A percentile compares a stretch with the other conserved stretches of the same genome.
Conservation (phyloP, 2,888 invertebrate genomes). For the Drepana falcataria region DNA sequence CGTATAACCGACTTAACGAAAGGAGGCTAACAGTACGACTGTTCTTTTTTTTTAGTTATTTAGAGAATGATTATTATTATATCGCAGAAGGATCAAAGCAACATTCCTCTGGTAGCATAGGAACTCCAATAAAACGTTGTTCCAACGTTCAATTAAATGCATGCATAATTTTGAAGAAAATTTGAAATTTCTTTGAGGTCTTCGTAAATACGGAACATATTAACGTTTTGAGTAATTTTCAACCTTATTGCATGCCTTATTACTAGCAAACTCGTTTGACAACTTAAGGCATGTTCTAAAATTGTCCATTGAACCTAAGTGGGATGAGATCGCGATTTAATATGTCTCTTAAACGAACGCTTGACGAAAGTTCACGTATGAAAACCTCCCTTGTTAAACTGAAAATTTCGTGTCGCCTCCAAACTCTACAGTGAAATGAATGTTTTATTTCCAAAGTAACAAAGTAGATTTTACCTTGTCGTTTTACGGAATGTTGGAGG, state of each 20-base stretch:
- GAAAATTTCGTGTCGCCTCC: conserved; percentile 29
- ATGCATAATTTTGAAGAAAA: too few relatives aligned
- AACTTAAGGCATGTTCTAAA: background rate
- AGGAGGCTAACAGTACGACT: too few relatives aligned
- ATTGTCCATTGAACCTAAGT: background rate
- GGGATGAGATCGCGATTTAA: background rate
- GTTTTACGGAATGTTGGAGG: conserved; percentile 18
- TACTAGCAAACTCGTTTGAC: background rate
- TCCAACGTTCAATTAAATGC: too few relatives aligned
- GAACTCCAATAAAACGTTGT: too few relatives aligned
- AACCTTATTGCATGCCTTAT: background rate
- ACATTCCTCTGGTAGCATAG: too few relatives aligned
- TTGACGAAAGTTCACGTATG: conserved; percentile 9
- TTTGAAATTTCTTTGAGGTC: too few relatives aligned
- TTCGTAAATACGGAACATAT: too few relatives aligned
- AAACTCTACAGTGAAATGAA: conserved; percentile 15
- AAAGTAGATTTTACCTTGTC: conserved; percentile 13
- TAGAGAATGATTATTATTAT: too few relatives aligned
- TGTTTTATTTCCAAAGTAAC: conserved; percentile 14
- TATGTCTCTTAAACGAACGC: conserved; percentile 1
- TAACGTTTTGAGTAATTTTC: background rate
- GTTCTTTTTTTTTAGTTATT: too few relatives aligned
- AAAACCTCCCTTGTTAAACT: conserved; percentile 30
- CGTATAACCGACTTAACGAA: too few relatives aligned
- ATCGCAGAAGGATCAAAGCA: too few relatives aligned